Conservation (phyloP, 1,140 invertebrate genomes). For the Aphaenogaster ashmeadi region DNA sequence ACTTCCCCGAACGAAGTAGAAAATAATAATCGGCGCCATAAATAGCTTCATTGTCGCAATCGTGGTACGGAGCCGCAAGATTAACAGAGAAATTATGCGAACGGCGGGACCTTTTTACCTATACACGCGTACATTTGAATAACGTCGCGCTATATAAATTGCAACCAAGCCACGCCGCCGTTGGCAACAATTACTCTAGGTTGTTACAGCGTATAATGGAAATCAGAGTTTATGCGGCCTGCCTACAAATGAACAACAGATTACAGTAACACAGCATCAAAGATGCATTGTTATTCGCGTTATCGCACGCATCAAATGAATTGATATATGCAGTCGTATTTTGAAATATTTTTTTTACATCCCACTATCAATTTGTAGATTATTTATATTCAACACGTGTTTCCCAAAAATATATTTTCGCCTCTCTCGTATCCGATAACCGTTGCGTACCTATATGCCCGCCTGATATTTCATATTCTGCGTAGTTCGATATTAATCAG, state of each 20-base stretch:
- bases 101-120: constrained; percentile 28
- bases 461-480: not conserved
- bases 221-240: constrained; percentile 13
- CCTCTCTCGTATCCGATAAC: not conserved
- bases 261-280: not conserved
- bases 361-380: not conserved
- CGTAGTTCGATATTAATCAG: not conserved
- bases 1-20: not conserved
- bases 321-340: not conserved
- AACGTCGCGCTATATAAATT: constrained; percentile 21
- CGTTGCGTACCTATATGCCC: not conserved
- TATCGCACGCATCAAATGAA: not conserved
- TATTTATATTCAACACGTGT: not conserved
- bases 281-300: not conserved
- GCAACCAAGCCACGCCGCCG: not conserved
- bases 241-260: not conserved
- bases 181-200: constrained; percentile 18
- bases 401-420: not conserved
- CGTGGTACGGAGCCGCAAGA: constrained; percentile 1
- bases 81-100: constrained; percentile 65
- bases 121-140: constrained; percentile 57
- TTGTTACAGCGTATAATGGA: not conserved
- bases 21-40: not conserved
- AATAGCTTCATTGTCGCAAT: constrained; percentile 14
- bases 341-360: not conserved